Conservation (phyloP, 2,113 vertebrate species). For the Tragelaphus scriptus region DNA sequence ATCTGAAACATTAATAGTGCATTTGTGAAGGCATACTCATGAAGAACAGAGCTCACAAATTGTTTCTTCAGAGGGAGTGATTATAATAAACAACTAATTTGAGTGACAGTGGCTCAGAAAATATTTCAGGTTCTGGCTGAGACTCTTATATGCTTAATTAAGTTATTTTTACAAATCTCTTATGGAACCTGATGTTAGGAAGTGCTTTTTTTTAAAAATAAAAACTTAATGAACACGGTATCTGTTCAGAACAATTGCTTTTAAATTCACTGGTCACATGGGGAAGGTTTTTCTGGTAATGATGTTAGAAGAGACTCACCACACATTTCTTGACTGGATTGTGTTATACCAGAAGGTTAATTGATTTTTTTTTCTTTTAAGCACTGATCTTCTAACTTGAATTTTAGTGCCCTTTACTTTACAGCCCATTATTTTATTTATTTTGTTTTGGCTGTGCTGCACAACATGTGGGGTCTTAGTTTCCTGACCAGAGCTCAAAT, state of each 20-base stretch:
- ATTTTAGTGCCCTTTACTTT: background rate
- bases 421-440: background rate
- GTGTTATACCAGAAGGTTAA: background rate
- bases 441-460: background rate
- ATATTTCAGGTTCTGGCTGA: slow-evolving; percentile 4
- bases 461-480: background rate
- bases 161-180: background rate
- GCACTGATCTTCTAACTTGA: background rate
- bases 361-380: background rate
- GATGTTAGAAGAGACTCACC: background rate
- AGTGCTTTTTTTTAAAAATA: slow-evolving; percentile 38
- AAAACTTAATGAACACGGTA: slow-evolving; percentile 10
- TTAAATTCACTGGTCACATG: background rate
- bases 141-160: background rate
- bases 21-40: slow-evolving; percentile 23
- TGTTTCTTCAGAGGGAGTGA: background rate
- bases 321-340: background rate
- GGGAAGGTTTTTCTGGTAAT: background rate
- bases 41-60: background rate
- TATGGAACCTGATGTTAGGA: slow-evolving; percentile 55
- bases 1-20: slow-evolving; percentile 41
- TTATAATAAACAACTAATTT: slow-evolving; percentile 13
- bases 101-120: slow-evolving; percentile 40
- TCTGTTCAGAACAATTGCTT: slow-evolving; percentile 54
- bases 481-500: too few relatives aligned